Percentiles rank a stretch among this genome's conserved stretches.
Evolutionary conservation across 2,113 vertebrate species (phyloP).

Genomic region (Equus quagga): DNA sequence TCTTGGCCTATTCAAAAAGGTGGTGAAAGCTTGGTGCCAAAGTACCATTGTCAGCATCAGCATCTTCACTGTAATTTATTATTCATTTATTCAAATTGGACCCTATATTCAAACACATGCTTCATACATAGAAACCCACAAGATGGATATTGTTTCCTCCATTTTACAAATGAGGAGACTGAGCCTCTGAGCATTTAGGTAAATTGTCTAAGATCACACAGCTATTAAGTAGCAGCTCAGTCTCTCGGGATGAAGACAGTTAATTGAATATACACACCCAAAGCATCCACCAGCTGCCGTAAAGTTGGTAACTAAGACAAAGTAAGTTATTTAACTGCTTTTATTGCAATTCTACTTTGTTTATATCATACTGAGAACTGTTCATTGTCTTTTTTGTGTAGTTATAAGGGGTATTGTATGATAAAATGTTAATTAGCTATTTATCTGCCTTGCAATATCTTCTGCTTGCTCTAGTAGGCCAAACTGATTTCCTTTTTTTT

Average conservation of each 20-base stretch:
- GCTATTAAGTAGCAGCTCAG: background rate
- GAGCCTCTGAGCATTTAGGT: background rate
- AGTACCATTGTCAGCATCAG: background rate
- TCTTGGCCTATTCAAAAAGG: slow-evolving; percentile 27
- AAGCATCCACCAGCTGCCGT: background rate
- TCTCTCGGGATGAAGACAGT: background rate
- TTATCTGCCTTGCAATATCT: background rate
- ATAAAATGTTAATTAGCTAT: background rate
- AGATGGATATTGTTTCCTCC: background rate
- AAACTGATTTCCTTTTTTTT: background rate
- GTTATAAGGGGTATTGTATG: background rate
- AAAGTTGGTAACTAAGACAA: background rate
- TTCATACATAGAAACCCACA: background rate
- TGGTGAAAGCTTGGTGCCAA: background rate
- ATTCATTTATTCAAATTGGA: background rate
- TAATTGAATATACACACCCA: background rate
- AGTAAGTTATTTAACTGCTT: background rate
- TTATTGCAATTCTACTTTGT: background rate
- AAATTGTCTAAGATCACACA: background rate
- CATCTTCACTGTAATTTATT: background rate
- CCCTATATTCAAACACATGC: background rate
- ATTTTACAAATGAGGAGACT: background rate
- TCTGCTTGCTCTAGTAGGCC: background rate
- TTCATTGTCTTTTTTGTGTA: background rate
- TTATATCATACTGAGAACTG: background rate